Conservation (phyloP, 1,140 invertebrate species). For the Drosophila kurseongensis region DNA sequence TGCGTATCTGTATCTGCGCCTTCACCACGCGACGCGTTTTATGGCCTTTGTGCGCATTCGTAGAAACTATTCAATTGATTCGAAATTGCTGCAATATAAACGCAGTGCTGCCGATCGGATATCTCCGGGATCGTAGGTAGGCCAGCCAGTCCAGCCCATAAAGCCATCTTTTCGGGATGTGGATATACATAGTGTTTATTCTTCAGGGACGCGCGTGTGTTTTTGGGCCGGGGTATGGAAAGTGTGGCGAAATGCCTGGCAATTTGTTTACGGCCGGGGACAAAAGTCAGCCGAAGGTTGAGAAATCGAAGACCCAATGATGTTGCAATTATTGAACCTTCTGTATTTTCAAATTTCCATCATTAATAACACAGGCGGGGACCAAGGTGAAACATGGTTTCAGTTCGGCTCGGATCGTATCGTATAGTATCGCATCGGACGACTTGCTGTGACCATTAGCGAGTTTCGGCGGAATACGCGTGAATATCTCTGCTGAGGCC, state of each 20-base stretch:
- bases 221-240: slow-evolving; percentile 9
- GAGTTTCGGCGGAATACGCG: slow-evolving; percentile 83
- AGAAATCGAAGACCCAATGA: slow-evolving; percentile 76
- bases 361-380: slow-evolving; percentile 84
- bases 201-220: slow-evolving; percentile 64
- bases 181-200: slow-evolving; percentile 10
- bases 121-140: slow-evolving; percentile 17
- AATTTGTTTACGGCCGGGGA: slow-evolving; percentile 70
- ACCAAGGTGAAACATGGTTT: slow-evolving; percentile 66
- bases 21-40: slow-evolving; percentile 73
- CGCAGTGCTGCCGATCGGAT: slow-evolving; percentile 74
- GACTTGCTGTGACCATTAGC: slow-evolving; percentile 82
- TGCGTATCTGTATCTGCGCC: slow-evolving; percentile 18
- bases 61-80: slow-evolving; percentile 77
- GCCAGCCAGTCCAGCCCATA: slow-evolving; percentile 54
- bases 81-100: slow-evolving; percentile 83
- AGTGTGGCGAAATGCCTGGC: slow-evolving; percentile 59
- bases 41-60: slow-evolving; percentile 61
- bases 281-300: slow-evolving; percentile 64
- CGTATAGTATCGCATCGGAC: slow-evolving; percentile 1
- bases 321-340: slow-evolving; percentile 84
- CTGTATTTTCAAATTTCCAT: slow-evolving; percentile 85
- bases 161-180: slow-evolving; percentile 42
- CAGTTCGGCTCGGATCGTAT: not conserved
- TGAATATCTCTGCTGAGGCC: slow-evolving; percentile 67